Evolutionary conservation across 1,140 invertebrate species (phyloP).

Genomic region (Aphidius gifuensis): DNA sequence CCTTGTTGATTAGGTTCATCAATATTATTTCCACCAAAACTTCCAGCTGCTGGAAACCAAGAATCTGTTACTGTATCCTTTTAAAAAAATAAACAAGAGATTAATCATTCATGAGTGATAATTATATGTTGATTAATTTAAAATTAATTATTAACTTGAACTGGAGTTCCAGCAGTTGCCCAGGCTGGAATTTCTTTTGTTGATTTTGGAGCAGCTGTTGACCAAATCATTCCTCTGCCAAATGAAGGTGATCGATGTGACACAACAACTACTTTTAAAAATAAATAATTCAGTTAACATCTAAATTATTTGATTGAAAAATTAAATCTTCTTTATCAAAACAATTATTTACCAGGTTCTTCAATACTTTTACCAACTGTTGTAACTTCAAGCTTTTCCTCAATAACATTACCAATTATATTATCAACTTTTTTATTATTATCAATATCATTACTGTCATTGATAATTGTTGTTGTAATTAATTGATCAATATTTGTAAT

Average conservation of each 20-base stretch:
- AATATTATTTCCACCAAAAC: slow-evolving; percentile 56
- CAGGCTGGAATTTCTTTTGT: slow-evolving; percentile 46
- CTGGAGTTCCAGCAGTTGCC: slow-evolving; percentile 39
- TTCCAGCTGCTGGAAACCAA: slow-evolving; percentile 56
- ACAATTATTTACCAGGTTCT: slow-evolving; percentile 10
- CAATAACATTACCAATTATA: slow-evolving; percentile 26
- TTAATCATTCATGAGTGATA: not conserved
- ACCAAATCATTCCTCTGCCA: slow-evolving; percentile 53
- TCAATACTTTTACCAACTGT: slow-evolving; percentile 18
- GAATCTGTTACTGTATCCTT: slow-evolving; percentile 46
- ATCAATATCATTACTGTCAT: slow-evolving; percentile 27
- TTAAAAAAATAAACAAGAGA: slow-evolving; percentile 9
- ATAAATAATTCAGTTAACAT: not conserved
- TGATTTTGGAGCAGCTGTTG: slow-evolving; percentile 30
- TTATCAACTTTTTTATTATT: slow-evolving; percentile 22
- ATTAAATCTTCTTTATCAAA: too few species aligned
- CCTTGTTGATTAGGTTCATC: slow-evolving; percentile 64
- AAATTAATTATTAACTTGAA: not conserved
- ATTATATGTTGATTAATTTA: too few species aligned
- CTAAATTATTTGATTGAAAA: too few species aligned
- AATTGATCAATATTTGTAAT: not conserved
- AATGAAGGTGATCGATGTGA: slow-evolving; percentile 47
- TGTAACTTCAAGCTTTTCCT: slow-evolving; percentile 25
- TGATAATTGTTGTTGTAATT: slow-evolving; percentile 23
- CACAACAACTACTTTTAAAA: slow-evolving; percentile 28